phyloP scores from a whole-genome alignment of 2,113 vertebrate species.

The Burhinus bistriatus region DNA sequence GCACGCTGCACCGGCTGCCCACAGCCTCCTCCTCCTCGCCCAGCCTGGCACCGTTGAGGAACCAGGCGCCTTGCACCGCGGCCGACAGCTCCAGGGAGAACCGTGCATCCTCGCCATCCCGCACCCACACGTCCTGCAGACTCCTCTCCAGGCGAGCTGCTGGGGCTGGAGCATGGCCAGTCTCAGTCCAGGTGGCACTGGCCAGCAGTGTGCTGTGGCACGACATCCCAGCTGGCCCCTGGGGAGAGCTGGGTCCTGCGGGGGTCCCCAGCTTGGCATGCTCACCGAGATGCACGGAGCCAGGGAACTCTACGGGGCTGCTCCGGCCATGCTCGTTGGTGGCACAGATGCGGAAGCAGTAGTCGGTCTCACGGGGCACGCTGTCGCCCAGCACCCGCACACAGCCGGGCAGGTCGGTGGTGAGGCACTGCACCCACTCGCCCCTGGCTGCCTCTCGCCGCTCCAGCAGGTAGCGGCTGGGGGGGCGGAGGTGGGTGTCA shows the following conservation, averaged over 20 bases:
- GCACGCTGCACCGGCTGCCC: constrained; percentile 71
- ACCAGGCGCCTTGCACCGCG: constrained; percentile 84
- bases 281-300: constrained; percentile 88
- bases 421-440: constrained; percentile 91
- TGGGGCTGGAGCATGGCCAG: constrained; percentile 73
- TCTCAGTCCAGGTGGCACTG: not conserved
- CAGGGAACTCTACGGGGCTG: constrained; percentile 85
- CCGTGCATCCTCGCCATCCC: constrained; percentile 78
- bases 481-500: constrained; percentile 77
- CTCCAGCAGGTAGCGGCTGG: constrained; percentile 87
- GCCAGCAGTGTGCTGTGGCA: not conserved
- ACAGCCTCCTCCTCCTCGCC: constrained; percentile 66
- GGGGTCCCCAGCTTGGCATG: no score
- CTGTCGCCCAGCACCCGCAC: constrained; percentile 91
- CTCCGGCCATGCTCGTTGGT: constrained; percentile 89
- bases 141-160: constrained; percentile 84
- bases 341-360: constrained; percentile 88
- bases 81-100: constrained; percentile 91
- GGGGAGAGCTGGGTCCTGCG: not conserved
- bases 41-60: constrained; percentile 81
- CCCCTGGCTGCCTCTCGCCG: constrained; percentile 83
- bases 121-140: constrained; percentile 82
- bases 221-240: no score
- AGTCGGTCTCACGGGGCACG: constrained; percentile 87
- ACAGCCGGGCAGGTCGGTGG: constrained; percentile 83